Conservation (phyloP, 2,888 invertebrate genomes). For the Andrena bucephala region DNA sequence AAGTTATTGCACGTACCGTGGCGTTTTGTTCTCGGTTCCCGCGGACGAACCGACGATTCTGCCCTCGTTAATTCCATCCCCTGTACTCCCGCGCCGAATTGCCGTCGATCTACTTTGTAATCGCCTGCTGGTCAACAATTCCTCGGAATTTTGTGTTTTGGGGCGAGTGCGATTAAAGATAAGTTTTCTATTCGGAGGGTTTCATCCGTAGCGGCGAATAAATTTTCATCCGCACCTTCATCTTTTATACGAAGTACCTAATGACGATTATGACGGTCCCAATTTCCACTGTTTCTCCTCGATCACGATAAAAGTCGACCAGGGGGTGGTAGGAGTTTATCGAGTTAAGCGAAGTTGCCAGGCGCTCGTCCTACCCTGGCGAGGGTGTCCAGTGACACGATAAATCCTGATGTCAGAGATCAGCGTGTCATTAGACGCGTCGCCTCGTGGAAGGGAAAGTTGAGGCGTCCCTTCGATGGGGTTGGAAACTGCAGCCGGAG, state of each 20-base stretch:
- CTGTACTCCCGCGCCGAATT: not conserved
- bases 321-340: not conserved
- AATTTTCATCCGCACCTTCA: no score
- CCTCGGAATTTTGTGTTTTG: not conserved
- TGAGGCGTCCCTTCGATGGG: constrained; percentile 8
- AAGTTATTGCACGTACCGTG: constrained; percentile 30
- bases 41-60: not conserved
- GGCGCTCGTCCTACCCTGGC: not conserved
- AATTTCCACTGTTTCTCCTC: not conserved
- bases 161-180: not conserved
- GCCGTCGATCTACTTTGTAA: not conserved
- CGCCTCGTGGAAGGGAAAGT: constrained; percentile 23
- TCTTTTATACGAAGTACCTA: no score
- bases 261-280: no score
- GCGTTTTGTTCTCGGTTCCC: constrained; percentile 9
- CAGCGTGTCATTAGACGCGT: constrained; percentile 4
- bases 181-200: no score
- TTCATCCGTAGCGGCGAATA: not conserved
- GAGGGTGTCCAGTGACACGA: not conserved
- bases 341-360: not conserved
- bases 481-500: constrained; percentile 37
- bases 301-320: not conserved
- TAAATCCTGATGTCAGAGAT: not conserved
- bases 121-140: not conserved
- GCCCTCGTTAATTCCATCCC: not conserved